These are phyloP conservation scores for Haliclona indistincta DNA, from an alignment of 37 sponge, comb jelly and placozoan genomes.

Conservation along the genomic window DNA sequence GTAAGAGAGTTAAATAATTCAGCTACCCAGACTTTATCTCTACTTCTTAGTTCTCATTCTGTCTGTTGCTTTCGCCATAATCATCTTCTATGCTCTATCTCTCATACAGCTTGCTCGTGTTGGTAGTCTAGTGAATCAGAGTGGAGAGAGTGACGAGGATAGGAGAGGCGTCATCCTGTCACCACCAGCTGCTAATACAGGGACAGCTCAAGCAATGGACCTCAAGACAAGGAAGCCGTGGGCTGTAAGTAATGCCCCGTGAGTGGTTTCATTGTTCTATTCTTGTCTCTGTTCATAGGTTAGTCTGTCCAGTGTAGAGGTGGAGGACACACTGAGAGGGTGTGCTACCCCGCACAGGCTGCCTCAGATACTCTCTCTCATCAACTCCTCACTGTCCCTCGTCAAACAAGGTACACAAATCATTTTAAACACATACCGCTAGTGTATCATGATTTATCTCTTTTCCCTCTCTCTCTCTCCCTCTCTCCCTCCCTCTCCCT, in stretches of 20 bases:
- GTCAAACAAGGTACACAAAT: slow-evolving; percentile 36
- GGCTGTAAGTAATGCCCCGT: slow-evolving; percentile 1
- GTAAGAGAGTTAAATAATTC: slow-evolving; percentile 1
- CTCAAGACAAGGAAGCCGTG: slow-evolving; percentile 19
- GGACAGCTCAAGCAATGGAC: slow-evolving; percentile 10
- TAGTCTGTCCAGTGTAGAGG: slow-evolving; percentile 33
- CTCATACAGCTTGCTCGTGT: slow-evolving; percentile 27
- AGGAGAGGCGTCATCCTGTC: neutral
- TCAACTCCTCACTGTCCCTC: slow-evolving; percentile 26
- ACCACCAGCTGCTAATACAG: neutral
- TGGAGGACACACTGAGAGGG: slow-evolving; percentile 42
- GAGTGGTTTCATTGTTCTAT: neutral
- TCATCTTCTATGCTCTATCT: no score
- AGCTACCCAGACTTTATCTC: neutral
- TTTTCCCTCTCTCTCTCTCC: neutral
- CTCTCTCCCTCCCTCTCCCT: neutral
- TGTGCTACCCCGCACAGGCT: slow-evolving; percentile 26
- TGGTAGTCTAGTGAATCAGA: slow-evolving; percentile 15
- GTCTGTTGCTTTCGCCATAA: neutral
- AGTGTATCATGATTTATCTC: neutral
- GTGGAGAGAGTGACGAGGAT: neutral
- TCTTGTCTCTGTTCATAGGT: slow-evolving; percentile 7
- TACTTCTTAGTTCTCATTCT: neutral
- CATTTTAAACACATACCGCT: no score
- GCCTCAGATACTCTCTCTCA: slow-evolving; percentile 17